phyloP scores from a whole-genome alignment of 2,113 vertebrate species.

The Pseudonaja textilis region DNA sequence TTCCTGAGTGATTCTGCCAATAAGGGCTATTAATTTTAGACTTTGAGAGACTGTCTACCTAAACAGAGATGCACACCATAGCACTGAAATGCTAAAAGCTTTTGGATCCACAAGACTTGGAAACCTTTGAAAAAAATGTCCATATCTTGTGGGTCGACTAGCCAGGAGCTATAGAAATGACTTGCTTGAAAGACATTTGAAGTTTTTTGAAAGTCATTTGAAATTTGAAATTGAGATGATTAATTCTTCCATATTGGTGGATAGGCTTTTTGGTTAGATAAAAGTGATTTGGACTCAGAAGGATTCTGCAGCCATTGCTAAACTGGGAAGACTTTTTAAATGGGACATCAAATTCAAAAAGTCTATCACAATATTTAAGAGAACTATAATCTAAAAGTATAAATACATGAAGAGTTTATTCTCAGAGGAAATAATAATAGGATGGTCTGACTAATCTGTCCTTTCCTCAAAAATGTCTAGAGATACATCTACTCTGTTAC shows the following conservation, averaged over 20 bases:
- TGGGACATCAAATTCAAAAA: neutral
- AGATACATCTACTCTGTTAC: neutral
- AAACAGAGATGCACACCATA: conserved; percentile 4
- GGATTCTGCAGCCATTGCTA: neutral
- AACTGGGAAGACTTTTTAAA: neutral
- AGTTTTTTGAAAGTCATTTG: neutral
- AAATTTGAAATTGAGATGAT: neutral
- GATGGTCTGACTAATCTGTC: neutral
- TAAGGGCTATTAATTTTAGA: conserved; percentile 41
- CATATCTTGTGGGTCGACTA: neutral
- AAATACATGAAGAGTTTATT: neutral
- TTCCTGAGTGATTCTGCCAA: conserved; percentile 65
- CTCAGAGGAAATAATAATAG: neutral
- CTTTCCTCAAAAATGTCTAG: neutral
- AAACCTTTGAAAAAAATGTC: neutral
- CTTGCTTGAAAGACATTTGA: neutral
- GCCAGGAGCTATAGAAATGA: neutral
- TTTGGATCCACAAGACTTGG: neutral
- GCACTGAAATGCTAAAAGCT: conserved; percentile 23
- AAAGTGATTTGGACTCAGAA: neutral
- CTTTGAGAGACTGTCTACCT: conserved; percentile 34
- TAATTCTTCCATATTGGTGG: neutral
- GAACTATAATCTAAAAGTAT: neutral
- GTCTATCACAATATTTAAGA: neutral
- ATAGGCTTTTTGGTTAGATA: neutral